phyloP scores from a whole-genome alignment of 1,140 invertebrate species.

The Schlechtendalia chinensis region DNA sequence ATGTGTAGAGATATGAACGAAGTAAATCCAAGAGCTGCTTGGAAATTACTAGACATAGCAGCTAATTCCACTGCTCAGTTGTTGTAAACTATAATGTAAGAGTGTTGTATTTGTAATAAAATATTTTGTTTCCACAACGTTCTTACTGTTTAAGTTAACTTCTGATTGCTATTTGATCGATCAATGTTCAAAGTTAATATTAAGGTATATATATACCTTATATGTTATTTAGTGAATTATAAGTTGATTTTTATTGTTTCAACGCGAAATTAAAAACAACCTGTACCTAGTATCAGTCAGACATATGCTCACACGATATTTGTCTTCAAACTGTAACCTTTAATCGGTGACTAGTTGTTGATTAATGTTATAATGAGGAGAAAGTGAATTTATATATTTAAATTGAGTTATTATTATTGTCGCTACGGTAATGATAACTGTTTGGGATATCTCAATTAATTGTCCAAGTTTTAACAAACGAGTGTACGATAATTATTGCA shows the following conservation, averaged over 20 bases:
- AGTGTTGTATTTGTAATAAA: constrained; percentile 22
- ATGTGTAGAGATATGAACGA: constrained; percentile 92
- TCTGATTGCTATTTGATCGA: constrained; percentile 3
- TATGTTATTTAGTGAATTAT: constrained; percentile 4
- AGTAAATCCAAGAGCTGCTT: constrained; percentile 90
- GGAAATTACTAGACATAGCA: constrained; percentile 91
- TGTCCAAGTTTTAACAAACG: no score
- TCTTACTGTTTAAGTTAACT: constrained; percentile 1
- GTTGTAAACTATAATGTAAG: constrained; percentile 61
- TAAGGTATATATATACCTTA: constrained; percentile 10
- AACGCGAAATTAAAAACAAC: neutral
- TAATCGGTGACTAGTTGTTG: no score
- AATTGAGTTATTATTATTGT: no score
- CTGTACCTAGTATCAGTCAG: neutral
- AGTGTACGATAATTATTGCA: no score
- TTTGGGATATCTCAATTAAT: no score
- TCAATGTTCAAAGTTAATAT: constrained; percentile 24
- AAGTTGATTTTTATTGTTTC: constrained; percentile 1
- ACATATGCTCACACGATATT: no score
- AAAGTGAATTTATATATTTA: no score
- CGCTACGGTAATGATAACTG: no score
- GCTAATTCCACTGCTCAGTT: constrained; percentile 87
- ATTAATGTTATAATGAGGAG: no score
- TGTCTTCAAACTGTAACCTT: neutral
- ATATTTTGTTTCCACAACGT: constrained; percentile 12